Evolutionary conservation across 2,797 vertebrate genomes (phyloP).

Genomic region (Anomalospiza imberbis): DNA sequence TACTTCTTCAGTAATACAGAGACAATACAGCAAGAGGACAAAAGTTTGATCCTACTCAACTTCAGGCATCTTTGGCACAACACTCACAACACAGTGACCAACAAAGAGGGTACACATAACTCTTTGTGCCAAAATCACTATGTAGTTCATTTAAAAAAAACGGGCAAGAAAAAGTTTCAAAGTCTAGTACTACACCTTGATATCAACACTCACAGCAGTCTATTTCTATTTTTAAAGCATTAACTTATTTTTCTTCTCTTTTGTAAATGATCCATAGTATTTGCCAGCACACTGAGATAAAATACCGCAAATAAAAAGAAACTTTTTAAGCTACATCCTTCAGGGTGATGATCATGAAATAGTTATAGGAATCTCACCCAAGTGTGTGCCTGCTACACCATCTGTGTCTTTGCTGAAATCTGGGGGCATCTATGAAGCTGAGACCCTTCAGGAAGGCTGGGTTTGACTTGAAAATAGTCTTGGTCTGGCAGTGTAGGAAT

Average conservation of each 20-base stretch:
- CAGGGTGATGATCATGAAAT: not conserved
- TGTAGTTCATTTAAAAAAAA: not conserved
- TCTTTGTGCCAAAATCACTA: not conserved
- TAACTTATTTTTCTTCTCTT: not conserved
- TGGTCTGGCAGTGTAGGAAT: not conserved
- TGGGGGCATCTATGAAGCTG: not conserved
- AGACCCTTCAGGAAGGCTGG: not conserved
- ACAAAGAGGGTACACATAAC: accelerated
- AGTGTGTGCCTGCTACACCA: not conserved
- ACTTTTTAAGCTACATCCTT: not conserved
- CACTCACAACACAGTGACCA: not conserved
- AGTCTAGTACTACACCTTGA: not conserved
- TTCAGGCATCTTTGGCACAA: not conserved
- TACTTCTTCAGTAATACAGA: not conserved
- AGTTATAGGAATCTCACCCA: not conserved
- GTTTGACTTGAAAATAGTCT: not conserved
- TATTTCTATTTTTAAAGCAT: not conserved
- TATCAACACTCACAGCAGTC: not conserved
- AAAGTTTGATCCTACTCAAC: not conserved
- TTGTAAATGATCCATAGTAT: not conserved
- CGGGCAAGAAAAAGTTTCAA: not conserved
- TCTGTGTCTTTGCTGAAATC: not conserved
- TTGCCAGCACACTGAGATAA: not conserved
- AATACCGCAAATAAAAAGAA: not conserved
- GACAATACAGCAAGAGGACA: not conserved